A percentile compares a stretch with the other conserved stretches of the same genome.
Evolutionary conservation across 2,888 invertebrate genomes (phyloP).

Genomic region (Erebia ligea): DNA sequence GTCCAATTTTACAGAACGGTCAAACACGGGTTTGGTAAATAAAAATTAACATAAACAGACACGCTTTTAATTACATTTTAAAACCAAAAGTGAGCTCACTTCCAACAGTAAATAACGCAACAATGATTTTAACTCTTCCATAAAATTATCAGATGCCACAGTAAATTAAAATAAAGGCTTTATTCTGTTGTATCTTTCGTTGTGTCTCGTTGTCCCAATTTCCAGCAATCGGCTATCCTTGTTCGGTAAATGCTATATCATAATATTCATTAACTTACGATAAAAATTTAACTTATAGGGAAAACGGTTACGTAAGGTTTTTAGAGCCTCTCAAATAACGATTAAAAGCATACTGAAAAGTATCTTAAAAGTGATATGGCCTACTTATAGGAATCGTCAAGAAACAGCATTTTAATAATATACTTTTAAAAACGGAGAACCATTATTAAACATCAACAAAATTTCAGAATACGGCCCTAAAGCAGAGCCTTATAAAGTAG

Average conservation of each 20-base stretch:
- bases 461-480: too few species aligned
- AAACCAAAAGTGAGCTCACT: slow-evolving; percentile 4
- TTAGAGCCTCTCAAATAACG: too few species aligned
- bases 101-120: slow-evolving; percentile 6
- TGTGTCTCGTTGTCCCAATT: slow-evolving; percentile 5
- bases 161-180: slow-evolving; percentile 23
- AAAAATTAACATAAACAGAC: background rate
- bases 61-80: background rate
- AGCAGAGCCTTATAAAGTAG: too few species aligned
- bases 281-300: too few species aligned
- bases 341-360: too few species aligned
- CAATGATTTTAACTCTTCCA: slow-evolving; percentile 10
- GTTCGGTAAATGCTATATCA: background rate
- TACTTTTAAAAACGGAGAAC: too few species aligned
- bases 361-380: too few species aligned
- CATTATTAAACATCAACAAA: too few species aligned
- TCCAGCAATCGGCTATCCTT: slow-evolving; percentile 2
- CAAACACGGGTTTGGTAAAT: background rate
- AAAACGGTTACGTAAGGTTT: too few species aligned
- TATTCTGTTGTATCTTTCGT: background rate
- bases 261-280: slow-evolving; percentile 7
- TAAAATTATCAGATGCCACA: slow-evolving; percentile 16
- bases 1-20: too few species aligned
- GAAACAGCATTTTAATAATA: too few species aligned
- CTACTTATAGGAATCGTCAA: too few species aligned